Conservation (phyloP, 1,140 invertebrate genomes). For the Drosophila kepulauana region DNA sequence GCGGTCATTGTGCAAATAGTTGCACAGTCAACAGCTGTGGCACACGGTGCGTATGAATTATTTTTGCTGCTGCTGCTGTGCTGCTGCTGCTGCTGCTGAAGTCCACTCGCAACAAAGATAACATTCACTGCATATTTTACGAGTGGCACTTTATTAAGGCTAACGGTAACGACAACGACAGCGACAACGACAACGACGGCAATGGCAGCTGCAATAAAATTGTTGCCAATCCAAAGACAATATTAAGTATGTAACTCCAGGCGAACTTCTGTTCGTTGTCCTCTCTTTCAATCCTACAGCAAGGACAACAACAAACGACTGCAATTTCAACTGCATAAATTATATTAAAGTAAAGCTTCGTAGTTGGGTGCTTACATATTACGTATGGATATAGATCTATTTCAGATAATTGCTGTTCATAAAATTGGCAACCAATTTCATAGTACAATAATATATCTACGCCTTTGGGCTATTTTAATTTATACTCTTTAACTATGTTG, state of each 20-base stretch:
- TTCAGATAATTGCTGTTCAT: too few relatives aligned
- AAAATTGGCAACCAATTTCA: too few relatives aligned
- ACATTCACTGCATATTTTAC: constrained; percentile 33
- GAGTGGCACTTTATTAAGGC: constrained; percentile 20
- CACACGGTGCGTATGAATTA: constrained; percentile 37
- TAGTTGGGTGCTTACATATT: too few relatives aligned
- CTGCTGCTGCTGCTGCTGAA: not conserved
- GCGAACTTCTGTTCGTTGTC: not conserved
- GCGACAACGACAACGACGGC: too few relatives aligned
- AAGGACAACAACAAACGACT: not conserved
- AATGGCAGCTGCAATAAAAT: constrained; percentile 19
- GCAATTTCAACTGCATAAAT: too few relatives aligned
- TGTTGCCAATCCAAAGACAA: constrained; percentile 5
- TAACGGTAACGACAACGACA: not conserved
- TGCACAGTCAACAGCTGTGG: constrained; percentile 19
- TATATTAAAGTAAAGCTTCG: too few relatives aligned
- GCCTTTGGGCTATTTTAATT: too few relatives aligned
- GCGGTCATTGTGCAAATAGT: constrained; percentile 29
- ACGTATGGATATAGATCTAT: too few relatives aligned
- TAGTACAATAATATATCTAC: too few relatives aligned
- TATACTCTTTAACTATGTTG: too few relatives aligned
- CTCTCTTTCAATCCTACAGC: not conserved
- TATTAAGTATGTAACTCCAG: not conserved
- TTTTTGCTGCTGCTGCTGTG: constrained; percentile 1
- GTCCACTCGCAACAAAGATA: constrained; percentile 13